A percentile compares a stretch with the other conserved stretches of the same genome.
Evolutionary conservation across 2,113 vertebrate species (phyloP).

Genomic region (Puffinus mauretanicus): DNA sequence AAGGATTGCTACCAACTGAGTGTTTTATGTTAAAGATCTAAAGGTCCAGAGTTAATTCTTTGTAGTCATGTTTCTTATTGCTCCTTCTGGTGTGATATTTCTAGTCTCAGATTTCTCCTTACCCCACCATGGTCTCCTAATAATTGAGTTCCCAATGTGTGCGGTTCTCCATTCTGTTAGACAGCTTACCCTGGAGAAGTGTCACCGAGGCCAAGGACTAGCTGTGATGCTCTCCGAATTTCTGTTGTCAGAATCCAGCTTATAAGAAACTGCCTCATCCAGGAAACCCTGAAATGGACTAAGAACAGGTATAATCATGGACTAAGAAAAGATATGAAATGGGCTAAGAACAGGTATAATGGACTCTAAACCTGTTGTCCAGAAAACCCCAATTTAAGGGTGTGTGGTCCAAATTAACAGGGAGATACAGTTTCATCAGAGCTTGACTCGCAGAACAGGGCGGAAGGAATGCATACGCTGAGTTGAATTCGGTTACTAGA

Average conservation of each 20-base stretch:
- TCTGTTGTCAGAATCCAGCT: not conserved
- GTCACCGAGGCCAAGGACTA: not conserved
- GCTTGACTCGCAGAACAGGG: not conserved
- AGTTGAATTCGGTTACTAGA: not conserved
- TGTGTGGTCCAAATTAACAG: not conserved
- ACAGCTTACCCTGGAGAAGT: not conserved
- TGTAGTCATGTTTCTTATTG: not conserved
- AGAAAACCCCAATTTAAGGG: not conserved
- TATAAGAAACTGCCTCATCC: not conserved
- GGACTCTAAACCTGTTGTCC: not conserved
- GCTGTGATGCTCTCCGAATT: not conserved
- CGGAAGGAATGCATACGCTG: not conserved
- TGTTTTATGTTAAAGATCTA: not conserved
- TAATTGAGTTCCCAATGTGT: not conserved
- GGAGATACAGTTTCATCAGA: rapidly evolving
- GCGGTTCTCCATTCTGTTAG: not conserved
- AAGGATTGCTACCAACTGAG: rapidly evolving
- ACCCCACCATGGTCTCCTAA: rapidly evolving
- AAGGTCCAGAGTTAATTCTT: not conserved
- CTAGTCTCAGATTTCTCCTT: not conserved
- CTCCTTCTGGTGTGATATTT: not conserved
- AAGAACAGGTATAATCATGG: too few species aligned
- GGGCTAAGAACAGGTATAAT: too few species aligned
- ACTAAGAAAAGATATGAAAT: rapidly evolving
- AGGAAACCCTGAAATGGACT: not conserved